phyloP scores from a whole-genome alignment of 2,113 vertebrate species.

The Hydropotes inermis region DNA sequence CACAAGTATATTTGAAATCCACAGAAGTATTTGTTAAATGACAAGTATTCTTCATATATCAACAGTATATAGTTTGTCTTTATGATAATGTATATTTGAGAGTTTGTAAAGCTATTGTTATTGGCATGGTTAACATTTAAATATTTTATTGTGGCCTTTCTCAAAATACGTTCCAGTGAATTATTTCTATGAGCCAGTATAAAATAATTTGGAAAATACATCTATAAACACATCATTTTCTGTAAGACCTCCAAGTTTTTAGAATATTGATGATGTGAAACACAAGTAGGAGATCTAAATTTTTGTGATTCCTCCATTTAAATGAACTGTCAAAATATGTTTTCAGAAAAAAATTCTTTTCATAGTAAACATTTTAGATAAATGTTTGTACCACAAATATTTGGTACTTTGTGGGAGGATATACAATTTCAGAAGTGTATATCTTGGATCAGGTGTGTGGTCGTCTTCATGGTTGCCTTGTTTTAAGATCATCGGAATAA shows the following conservation, averaged over 20 bases:
- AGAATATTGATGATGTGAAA: background rate
- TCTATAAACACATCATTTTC: background rate
- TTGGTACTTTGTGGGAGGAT: background rate
- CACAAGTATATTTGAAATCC: background rate
- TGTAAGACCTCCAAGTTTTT: background rate
- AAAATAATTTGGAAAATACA: background rate
- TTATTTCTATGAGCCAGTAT: background rate
- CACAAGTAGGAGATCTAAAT: background rate
- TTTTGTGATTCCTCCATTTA: background rate
- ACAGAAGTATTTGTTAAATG: conserved; percentile 22
- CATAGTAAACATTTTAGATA: background rate
- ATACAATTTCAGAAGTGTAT: background rate
- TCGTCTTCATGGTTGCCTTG: background rate
- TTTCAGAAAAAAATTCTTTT: background rate
- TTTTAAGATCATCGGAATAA: background rate
- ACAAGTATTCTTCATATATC: background rate
- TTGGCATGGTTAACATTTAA: background rate
- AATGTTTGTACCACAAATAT: background rate
- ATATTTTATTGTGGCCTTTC: background rate
- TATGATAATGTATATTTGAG: background rate
- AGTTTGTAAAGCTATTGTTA: background rate
- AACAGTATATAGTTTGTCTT: background rate
- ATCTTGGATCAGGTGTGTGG: background rate
- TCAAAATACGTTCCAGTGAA: background rate
- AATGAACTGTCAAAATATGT: background rate